A percentile compares a stretch with the other conserved stretches of the same genome.
Conservation (phyloP, 1,140 invertebrate genomes). For the Spodoptera frugiperda region DNA sequence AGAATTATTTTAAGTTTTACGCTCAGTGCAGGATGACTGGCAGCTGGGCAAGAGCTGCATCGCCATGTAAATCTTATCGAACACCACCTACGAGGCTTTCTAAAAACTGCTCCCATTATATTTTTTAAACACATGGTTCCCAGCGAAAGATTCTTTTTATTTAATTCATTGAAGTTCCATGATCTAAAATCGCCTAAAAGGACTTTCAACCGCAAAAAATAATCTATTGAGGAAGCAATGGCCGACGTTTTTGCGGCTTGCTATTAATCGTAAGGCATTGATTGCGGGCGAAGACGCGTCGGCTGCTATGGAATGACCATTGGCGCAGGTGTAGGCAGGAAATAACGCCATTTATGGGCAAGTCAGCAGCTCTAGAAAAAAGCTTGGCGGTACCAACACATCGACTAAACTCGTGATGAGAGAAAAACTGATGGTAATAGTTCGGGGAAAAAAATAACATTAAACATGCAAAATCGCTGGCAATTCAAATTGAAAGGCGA, state of each 20-base stretch:
- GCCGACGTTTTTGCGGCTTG: constrained; percentile 45
- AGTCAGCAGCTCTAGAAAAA: constrained; percentile 29
- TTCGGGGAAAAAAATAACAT: constrained; percentile 55
- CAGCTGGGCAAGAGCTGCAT: background rate
- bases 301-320: constrained; percentile 45
- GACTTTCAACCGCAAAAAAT: constrained; percentile 44
- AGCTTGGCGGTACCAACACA: constrained; percentile 11
- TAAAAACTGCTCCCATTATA: too few relatives aligned
- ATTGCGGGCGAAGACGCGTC: constrained; percentile 44
- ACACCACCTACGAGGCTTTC: too few relatives aligned
- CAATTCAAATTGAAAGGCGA: constrained; percentile 68
- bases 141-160: background rate
- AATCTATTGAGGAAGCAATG: constrained; percentile 44
- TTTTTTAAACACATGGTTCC: too few relatives aligned
- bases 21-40: too few relatives aligned
- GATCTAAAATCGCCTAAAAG: constrained; percentile 33
- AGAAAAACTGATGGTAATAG: constrained; percentile 60
- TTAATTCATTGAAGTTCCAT: constrained; percentile 9
- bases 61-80: too few relatives aligned
- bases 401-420: constrained; percentile 52
- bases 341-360: constrained; percentile 52
- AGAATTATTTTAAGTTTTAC: background rate
- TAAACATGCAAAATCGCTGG: constrained; percentile 67
- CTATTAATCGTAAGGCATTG: constrained; percentile 50
- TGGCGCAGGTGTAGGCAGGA: constrained; percentile 50